Base-by-base conservation (phyloP, 2,797 vertebrate species). In the Neosalanx taihuensis region DNA sequence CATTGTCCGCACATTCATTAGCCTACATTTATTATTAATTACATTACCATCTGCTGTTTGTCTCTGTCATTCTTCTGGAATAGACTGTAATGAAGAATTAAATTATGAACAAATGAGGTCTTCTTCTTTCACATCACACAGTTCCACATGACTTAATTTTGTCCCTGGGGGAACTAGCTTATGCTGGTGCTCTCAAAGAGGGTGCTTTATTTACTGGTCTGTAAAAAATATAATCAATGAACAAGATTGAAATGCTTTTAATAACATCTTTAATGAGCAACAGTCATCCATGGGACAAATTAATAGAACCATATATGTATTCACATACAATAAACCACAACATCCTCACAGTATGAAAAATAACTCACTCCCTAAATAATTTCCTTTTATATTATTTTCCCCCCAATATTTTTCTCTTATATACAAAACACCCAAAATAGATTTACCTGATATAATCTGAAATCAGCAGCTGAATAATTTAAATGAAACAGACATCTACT, bases 311-410 rank as follows among this genome's bases (percentile, higher is more conserved):
- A 68, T 30, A 56, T 37, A 70, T 49, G 53, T 59, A 62, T 62
- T 35, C 63, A 83, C 75, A 81, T 53, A 35, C 7, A 68, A 81
- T 53, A 35, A 18, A 68, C 23, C 18, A 79, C 74, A 76, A 82
- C 72, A 64, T 4, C 41, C 41, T 46, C 41, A 65, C 63, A 67
- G 41, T 60, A 71, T 78, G 17, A 76, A 79, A 83, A 76, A 79
- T 62, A 76, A 64, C 46, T 53, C 56, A 59, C n/a, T 46, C 70
- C 13, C 13, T 37, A 58, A 58, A 58, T 9, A 23, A 58, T 6
- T 58, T 23, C 20, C 17, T 6, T 58, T 6, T 58, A 6, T 20
- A 23, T 6, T 58, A 26, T 26, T 20, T 23, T 58, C 2, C 20
- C 9, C 6, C 6, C 9, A 23, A 58, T 46, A 0, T 46, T 46